Base-by-base conservation (phyloP, 2,113 vertebrate genomes). In the Brachyhypopomus gauderio region DNA sequence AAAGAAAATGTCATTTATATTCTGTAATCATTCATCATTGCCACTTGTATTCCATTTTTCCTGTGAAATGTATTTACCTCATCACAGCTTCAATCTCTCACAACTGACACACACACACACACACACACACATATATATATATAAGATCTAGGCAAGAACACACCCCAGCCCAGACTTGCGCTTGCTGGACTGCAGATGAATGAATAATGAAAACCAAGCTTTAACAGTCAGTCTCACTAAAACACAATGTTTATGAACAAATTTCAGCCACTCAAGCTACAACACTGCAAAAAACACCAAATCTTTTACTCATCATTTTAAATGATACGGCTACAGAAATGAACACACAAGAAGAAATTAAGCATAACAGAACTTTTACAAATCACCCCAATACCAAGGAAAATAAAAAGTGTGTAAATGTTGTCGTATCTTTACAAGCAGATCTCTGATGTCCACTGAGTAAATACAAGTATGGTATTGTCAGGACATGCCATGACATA, bases 391-490 rank as follows among this genome's bases (percentile, higher is more conserved):
- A 75, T 75, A 64, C 48, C 6, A 77, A 74, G 45, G 12, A 23
- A 45, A 77, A 78, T 67, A 41, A 34, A 60, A 27, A 27, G 45
- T 6, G 38, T 30, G 5, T 48, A 70, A 70, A 75, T 70, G 63
- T 77, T 5, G 38, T 72, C 72, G 34, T 7, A 63, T 72, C 63
- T 78, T 81, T 84, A 78, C 89, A 88, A 88, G 85, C 30, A 83
- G 76, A 72, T 79, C 34, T 69, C 52, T 22, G 69, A n/a, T 19
- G 34, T 55, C 74, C 78, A 89, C 83, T 84, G 80, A 64, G 58
- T 22, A 62, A 77, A 72, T 58, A 77, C 83, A 72, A 36, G 34
- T 34, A 71, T 34, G 66, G 72, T 58, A 38, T 19, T 27, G 16
- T 30, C 67, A 64, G 71, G 71, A n/a, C 79, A 78, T 82, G 34